A percentile compares a stretch with the other conserved stretches of the same genome.
Conservation (phyloP, 2,797 vertebrate genomes). For the Mico argentatus region DNA sequence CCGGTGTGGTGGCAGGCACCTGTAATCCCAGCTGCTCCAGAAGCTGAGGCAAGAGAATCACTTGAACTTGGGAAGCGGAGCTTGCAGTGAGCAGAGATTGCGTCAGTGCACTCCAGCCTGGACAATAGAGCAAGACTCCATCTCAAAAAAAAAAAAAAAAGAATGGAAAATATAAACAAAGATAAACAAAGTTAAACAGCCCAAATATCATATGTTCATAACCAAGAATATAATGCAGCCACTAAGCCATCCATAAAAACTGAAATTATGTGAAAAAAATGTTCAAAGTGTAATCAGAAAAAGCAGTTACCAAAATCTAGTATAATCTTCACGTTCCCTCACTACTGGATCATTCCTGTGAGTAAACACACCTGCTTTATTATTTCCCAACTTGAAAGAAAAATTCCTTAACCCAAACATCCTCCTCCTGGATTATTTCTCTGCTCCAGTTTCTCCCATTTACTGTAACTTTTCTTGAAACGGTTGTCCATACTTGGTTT, state of each 20-base stretch:
- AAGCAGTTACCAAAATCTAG: neutral
- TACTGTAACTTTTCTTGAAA: neutral
- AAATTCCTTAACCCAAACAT: neutral
- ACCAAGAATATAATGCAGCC: neutral
- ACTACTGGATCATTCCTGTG: neutral
- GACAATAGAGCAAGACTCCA: too few relatives aligned
- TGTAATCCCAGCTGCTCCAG: too few relatives aligned
- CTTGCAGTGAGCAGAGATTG: neutral
- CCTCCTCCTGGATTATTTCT: neutral
- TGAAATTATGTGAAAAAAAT: conserved; percentile 1
- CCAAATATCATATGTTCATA: neutral
- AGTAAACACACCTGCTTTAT: neutral
- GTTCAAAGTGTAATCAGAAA: neutral
- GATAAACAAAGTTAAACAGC: neutral
- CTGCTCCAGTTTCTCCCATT: neutral
- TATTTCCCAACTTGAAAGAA: neutral
- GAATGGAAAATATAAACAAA: neutral
- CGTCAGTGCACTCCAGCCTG: neutral
- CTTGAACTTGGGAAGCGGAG: neutral
- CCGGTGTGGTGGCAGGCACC: too few relatives aligned
- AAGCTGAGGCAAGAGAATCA: neutral
- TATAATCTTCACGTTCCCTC: neutral
- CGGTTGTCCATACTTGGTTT: neutral
- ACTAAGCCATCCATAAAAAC: neutral
- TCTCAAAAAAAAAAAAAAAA: too few relatives aligned